A percentile compares a stretch with the other conserved stretches of the same genome.
Conservation (phyloP, 2,888 invertebrate species). For the Leptarthrus brevirostris region DNA sequence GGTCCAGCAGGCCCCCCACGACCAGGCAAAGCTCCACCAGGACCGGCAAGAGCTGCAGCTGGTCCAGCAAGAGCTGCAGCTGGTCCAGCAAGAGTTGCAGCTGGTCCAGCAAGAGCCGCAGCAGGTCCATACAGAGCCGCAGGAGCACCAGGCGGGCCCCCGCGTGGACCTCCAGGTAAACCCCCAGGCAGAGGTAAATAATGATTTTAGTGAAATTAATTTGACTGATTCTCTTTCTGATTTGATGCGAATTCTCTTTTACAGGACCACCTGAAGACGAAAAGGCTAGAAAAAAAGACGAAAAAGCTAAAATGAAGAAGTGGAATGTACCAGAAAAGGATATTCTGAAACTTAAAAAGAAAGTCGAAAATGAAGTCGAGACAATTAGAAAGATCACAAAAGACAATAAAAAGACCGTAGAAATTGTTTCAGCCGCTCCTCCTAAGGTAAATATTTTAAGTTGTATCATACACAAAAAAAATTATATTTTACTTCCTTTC, state of each 20-base stretch:
- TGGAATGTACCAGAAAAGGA: conserved; percentile 23
- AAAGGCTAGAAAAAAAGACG: not conserved
- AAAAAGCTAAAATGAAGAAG: not conserved
- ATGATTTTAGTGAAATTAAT: not conserved
- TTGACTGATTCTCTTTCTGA: not conserved
- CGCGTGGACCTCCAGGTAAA: too few species aligned
- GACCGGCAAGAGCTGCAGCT: too few species aligned
- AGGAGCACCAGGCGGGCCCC: too few species aligned
- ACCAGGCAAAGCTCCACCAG: too few species aligned
- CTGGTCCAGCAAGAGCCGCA: too few species aligned
- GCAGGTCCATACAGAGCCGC: too few species aligned
- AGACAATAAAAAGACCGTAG: conserved; percentile 24
- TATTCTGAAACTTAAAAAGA: conserved; percentile 7
- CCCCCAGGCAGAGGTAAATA: too few species aligned
- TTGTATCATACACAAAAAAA: too few species aligned
- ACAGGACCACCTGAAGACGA: not conserved
- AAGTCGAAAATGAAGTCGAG: not conserved
- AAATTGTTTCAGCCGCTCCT: not conserved
- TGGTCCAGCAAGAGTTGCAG: too few species aligned
- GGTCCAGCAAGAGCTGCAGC: too few species aligned
- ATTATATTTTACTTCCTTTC: not conserved
- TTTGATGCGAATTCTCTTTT: too few species aligned
- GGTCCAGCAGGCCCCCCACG: too few species aligned
- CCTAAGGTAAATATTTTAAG: not conserved
- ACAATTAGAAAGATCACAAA: not conserved